Conservation (phyloP, 2,797 vertebrate species). For the Sorex maritimensis region DNA sequence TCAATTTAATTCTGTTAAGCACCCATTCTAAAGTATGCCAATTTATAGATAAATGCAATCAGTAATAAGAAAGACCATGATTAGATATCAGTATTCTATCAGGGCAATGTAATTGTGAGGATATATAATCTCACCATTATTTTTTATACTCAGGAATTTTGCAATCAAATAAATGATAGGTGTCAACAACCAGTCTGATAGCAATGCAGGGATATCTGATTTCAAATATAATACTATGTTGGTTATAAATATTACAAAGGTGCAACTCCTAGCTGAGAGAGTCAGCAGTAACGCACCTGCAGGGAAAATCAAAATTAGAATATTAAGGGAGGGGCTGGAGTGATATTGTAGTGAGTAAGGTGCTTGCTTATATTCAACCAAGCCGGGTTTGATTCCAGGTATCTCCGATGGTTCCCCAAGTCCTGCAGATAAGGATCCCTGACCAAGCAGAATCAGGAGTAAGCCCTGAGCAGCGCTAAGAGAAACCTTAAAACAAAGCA, state of each 20-base stretch:
- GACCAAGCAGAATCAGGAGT: no score
- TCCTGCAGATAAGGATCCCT: no score
- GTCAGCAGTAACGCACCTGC: not conserved
- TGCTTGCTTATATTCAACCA: no score
- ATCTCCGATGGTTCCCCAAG: no score
- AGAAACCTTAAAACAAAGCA: no score
- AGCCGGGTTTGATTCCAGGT: no score
- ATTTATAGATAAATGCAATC: not conserved
- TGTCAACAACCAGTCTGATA: not conserved
- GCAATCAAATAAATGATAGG: not conserved
- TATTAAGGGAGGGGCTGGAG: no score
- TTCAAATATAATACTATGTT: not conserved
- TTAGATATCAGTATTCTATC: not conserved
- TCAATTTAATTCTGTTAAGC: not conserved
- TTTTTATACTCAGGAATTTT: constrained; percentile 36
- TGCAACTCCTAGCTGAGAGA: not conserved
- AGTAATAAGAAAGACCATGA: not conserved
- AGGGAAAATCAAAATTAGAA: not conserved
- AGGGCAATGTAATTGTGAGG: not conserved
- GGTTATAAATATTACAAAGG: not conserved
- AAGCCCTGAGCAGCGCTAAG: no score
- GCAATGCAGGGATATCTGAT: not conserved
- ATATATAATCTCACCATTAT: not conserved
- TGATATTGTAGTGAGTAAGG: not conserved
- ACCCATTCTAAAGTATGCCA: not conserved